phyloP scores from a whole-genome alignment of 2,113 vertebrate genomes.

The Amphiprion ocellaris region DNA sequence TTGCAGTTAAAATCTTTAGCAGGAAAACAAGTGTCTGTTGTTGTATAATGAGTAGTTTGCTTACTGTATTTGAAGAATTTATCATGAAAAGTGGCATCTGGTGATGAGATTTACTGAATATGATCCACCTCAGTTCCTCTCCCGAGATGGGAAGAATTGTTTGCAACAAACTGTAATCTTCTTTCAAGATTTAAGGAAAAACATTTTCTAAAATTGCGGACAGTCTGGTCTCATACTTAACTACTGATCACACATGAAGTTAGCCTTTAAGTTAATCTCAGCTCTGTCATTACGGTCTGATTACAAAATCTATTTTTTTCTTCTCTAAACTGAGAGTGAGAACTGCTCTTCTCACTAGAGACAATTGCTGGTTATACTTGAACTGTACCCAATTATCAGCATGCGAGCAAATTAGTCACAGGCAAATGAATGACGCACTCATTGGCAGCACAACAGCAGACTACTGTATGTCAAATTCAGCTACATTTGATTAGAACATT shows the following conservation, averaged over 20 bases:
- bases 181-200: conserved; percentile 8
- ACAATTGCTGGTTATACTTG: conserved; percentile 51
- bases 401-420: conserved; percentile 45
- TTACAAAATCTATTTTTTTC: conserved; percentile 19
- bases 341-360: conserved; percentile 15
- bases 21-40: conserved; percentile 4
- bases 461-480: conserved; percentile 40
- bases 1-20: not conserved
- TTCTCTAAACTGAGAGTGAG: conserved; percentile 18
- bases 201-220: not conserved
- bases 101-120: conserved; percentile 10
- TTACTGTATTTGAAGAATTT: not conserved
- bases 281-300: conserved; percentile 11
- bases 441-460: conserved; percentile 25
- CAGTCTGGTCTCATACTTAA: conserved; percentile 23
- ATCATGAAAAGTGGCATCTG: not conserved
- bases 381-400: conserved; percentile 47
- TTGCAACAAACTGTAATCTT: conserved; percentile 7
- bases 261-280: conserved; percentile 32
- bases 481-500: conserved; percentile 45
- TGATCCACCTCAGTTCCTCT: not conserved
- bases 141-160: conserved; percentile 1
- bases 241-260: conserved; percentile 42
- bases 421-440: conserved; percentile 39
- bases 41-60: conserved; percentile 5